These are phyloP conservation scores for Phataginus tetradactyla DNA, from an alignment of 2,797 vertebrate genomes.

Conservation along the genomic window DNA sequence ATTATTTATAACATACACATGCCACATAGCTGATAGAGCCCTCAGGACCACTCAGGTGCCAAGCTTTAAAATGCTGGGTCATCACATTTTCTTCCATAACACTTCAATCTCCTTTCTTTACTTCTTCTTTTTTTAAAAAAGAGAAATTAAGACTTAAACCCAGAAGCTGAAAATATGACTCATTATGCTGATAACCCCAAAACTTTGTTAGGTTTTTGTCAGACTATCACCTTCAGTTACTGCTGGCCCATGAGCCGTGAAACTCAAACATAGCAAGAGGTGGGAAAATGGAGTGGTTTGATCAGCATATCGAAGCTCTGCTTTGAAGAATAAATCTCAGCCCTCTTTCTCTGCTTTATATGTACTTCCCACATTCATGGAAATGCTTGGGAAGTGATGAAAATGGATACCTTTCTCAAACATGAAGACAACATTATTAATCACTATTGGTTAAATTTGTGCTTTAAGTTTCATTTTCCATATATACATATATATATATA, in stretches of 20 bases:
- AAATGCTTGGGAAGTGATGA: neutral
- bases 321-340: slow-evolving; percentile 4
- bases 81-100: neutral
- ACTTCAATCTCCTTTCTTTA: neutral
- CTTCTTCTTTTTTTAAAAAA: neutral
- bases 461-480: neutral
- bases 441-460: neutral
- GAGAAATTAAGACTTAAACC: neutral
- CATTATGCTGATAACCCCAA: neutral
- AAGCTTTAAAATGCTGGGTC: slow-evolving; percentile 10
- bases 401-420: slow-evolving; percentile 10
- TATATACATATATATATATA: neutral
- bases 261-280: neutral
- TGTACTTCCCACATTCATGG: neutral
- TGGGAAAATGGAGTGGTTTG: neutral
- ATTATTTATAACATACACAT: slow-evolving; percentile 2
- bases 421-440: neutral
- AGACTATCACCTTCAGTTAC: neutral
- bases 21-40: neutral
- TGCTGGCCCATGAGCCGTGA: neutral
- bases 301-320: neutral
- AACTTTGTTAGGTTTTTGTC: neutral
- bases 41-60: neutral
- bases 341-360: neutral
- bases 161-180: slow-evolving; percentile 26